Evolutionary conservation across 2,113 vertebrate species (phyloP), one percentile per base, ranked within the genome.

Genomic region (Andinoacara biseriatus): DNA sequence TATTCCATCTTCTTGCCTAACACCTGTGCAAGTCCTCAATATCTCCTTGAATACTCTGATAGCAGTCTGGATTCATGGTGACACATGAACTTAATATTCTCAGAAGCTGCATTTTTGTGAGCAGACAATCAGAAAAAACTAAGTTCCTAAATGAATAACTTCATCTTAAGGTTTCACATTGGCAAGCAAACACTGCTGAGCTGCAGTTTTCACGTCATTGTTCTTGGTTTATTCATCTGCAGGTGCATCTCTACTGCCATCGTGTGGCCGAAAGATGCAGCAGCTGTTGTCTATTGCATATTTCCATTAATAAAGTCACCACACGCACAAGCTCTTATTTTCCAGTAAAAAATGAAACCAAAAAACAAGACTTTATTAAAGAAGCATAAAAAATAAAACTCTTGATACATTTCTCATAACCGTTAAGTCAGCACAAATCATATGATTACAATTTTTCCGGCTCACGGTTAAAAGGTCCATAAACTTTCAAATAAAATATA

Each of bases 351-450:
- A 95, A 94, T 90, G 84, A 95, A 96, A 94, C 93, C 87, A 95
- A 96, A 95, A 95, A 95, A 96, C 94, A 93, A 95, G 94, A 97
- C 96, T 98, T 98, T 98, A 98, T 98, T 99, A 98, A 97, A 95
- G 97, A 98, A 99, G 97, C 97, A 96, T 98, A 98, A 98, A 96
- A 99, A 99, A 98, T 98, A 98, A 98, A 99, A 98, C 97, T 99
- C 97, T 97, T 96, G 96, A 97, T 98, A 98, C 97, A 98, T 97
- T 97, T 97, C 97, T 97, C 85, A 95, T 96, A 97, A 97, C 96
- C 95, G 94, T 96, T 95, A 97, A 97, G 96, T 97, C 96, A 97
- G 96, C 95, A 96, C 96, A 94, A 95, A 96, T 95, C 78, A 95
- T 96, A 95, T 93, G 96, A 96, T 97, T 97, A 97, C 96, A 97